Base-by-base conservation (phyloP, 2,888 invertebrate genomes). In the Sarcophaga rosellei region DNA sequence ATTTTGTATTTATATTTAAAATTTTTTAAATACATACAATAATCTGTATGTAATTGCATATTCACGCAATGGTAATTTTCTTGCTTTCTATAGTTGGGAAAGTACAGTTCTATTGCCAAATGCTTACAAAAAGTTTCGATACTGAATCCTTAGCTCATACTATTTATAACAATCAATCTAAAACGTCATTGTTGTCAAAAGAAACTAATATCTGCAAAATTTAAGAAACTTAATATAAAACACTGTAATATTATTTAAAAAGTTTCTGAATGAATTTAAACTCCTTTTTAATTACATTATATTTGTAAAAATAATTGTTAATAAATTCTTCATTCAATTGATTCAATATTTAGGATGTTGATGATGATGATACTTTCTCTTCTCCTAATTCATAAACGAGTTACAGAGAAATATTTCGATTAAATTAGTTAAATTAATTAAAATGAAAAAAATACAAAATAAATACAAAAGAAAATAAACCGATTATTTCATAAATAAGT, bases 311-410 rank as follows among this genome's bases (percentile, higher is more conserved):
- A 66, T 74, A 75, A 35, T 70, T 63, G 35, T 66, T 78, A 66
- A 73, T 62, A 73, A 68, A 70, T 82, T 82, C 61, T 72, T 17
- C 65, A 57, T 57, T 77, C 77, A 69, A 66, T 44, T 73, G 45
- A 73, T n/a, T n/a, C 68, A 68, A 17, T 15, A 73, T 20, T 20
- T 11, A 8, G 11, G n/a, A 74, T 69, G 35, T 3, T n/a, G n/a
- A 74, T 69, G 21, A 66, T 61, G 35, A 65, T 61, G 5, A 68
- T 68, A 65, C 65, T 47, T n/a, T 61, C 35, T 47, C 66, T 74
- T 79, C 73, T 79, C 73, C 73, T 65, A 23, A 68, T 65, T 68
- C 61, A 62, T 53, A 61, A 62, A 23, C 57, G 57, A 23, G 15
- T 20, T 53, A 21, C 12, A 65, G 25, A 74, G n/a, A 72, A 45